phyloP scores from a whole-genome alignment of 2,888 invertebrate genomes.

The Drosophila bunnanda region DNA sequence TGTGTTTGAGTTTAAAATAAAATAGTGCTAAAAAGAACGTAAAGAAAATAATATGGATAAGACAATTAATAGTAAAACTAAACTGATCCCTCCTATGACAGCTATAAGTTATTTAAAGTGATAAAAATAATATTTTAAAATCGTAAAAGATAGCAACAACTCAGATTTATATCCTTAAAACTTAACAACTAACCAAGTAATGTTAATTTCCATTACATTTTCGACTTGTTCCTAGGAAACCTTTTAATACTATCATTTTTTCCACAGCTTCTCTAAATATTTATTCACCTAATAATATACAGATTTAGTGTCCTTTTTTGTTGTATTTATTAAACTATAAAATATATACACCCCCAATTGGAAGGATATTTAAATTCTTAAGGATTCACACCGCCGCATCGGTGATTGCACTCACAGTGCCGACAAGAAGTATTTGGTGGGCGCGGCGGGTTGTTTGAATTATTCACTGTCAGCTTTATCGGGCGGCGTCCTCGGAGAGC shows the following conservation, averaged over 20 bases:
- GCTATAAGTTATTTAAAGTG: not conserved
- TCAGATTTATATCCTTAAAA: not conserved
- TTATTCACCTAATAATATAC: not conserved
- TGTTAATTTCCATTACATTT: not conserved
- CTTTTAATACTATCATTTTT: not conserved
- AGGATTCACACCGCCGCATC: not conserved
- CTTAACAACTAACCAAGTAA: not conserved
- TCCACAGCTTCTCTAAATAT: not conserved
- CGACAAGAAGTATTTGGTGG: not conserved
- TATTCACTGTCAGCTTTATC: conserved; percentile 46
- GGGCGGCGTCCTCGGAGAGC: conserved; percentile 37
- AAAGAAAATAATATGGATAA: not conserved
- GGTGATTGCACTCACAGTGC: conserved; percentile 22
- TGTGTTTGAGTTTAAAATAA: not conserved
- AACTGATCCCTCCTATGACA: not conserved
- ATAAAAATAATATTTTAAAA: not conserved
- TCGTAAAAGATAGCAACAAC: not conserved
- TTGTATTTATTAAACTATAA: not conserved
- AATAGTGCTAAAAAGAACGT: not conserved
- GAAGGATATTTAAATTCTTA: not conserved
- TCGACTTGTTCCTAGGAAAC: not conserved
- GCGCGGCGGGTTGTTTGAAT: conserved; percentile 27
- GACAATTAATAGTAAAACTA: not conserved
- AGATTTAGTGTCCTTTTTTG: not conserved
- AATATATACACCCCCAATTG: not conserved